A percentile compares a stretch with the other conserved stretches of the same genome.
These are phyloP conservation scores for Steinernema carpocapsae DNA, from an alignment of 2,888 invertebrate genomes.

Conservation along the genomic window DNA sequence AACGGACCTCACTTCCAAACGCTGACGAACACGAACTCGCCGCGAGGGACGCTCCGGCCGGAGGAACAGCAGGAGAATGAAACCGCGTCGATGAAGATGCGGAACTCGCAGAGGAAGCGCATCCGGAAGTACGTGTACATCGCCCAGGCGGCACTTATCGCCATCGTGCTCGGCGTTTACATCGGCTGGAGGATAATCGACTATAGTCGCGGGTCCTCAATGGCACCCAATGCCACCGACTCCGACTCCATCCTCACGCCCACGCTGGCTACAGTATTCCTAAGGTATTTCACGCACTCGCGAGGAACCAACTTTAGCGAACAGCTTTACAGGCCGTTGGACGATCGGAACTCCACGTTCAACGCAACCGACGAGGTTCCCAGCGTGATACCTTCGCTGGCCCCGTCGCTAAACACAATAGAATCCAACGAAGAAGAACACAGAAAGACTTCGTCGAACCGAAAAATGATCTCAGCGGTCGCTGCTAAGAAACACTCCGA, in stretches of 20 bases:
- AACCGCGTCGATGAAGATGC: conserved; percentile 25
- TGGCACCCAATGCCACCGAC: neutral
- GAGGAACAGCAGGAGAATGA: conserved; percentile 11
- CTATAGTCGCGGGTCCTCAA: neutral
- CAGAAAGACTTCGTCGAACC: neutral
- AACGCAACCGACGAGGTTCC: neutral
- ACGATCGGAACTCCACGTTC: neutral
- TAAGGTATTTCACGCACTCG: neutral
- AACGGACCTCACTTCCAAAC: conserved; percentile 13
- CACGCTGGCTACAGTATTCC: neutral
- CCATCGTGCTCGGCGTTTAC: conserved; percentile 24
- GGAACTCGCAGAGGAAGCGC: neutral
- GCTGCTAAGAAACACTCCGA: conserved; percentile 1
- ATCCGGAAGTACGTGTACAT: conserved; percentile 14
- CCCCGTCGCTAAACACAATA: neutral
- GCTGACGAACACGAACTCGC: conserved; percentile 10
- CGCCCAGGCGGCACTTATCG: conserved; percentile 21
- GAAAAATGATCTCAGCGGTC: conserved; percentile 27
- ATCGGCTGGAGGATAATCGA: conserved; percentile 17
- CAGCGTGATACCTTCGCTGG: neutral
- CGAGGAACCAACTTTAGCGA: too few relatives aligned
- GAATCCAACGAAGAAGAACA: neutral
- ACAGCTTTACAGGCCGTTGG: neutral
- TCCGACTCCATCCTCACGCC: neutral
- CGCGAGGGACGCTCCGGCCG: conserved; percentile 6